phyloP scores from a whole-genome alignment of 2,797 vertebrate species.

The Pseudocheirus occidentalis region DNA sequence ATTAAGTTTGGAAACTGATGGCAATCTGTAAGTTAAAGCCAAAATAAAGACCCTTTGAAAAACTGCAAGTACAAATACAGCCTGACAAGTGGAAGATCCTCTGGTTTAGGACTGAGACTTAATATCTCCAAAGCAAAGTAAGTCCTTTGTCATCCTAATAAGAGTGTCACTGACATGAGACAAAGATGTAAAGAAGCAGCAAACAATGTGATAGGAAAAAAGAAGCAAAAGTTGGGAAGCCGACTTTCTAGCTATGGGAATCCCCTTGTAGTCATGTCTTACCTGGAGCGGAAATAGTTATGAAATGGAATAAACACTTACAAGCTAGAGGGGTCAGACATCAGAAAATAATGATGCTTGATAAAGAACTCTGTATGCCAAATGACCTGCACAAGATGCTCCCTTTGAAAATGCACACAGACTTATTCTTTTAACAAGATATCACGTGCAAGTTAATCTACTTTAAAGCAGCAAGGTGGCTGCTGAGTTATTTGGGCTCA shows the following conservation, averaged over 20 bases:
- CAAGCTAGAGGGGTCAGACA: conserved; percentile 8
- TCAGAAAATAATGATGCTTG: conserved; percentile 8
- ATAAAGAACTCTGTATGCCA: not conserved
- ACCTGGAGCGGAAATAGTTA: not conserved
- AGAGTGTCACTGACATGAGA: not conserved
- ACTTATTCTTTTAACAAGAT: conserved; percentile 26
- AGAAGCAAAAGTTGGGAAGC: not conserved
- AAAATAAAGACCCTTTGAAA: conserved; percentile 53
- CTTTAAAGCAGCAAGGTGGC: not conserved
- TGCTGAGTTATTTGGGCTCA: not conserved
- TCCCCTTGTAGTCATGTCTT: conserved; percentile 33
- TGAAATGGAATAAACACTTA: not conserved
- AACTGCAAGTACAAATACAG: conserved; percentile 34
- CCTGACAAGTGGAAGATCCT: conserved; percentile 39
- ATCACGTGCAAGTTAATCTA: not conserved
- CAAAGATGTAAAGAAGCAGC: not conserved
- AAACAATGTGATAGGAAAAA: not conserved
- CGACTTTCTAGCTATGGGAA: conserved; percentile 12
- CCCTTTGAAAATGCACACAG: not conserved
- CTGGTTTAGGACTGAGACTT: not conserved
- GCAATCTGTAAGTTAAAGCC: conserved; percentile 87
- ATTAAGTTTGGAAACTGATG: conserved; percentile 92
- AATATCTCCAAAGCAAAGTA: conserved; percentile 21
- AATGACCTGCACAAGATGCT: conserved; percentile 15
- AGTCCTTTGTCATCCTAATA: not conserved